Evolutionary conservation across 2,888 invertebrate genomes (phyloP).

Genomic region (Thecocarcelia acutangulata): DNA sequence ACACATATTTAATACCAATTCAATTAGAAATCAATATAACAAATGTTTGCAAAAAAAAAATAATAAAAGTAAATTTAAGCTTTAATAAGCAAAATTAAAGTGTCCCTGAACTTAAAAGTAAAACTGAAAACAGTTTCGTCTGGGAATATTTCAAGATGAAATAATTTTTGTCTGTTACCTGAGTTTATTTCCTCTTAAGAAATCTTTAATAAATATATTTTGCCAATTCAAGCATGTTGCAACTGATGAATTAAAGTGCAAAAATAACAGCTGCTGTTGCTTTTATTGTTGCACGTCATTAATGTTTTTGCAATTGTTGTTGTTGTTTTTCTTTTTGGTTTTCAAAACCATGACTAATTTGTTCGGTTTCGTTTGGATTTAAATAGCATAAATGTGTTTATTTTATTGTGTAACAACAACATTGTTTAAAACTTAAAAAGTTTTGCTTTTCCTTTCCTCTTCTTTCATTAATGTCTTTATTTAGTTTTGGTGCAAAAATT

Average conservation of each 20-base stretch:
- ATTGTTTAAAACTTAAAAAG: not conserved
- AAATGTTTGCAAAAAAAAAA: slow-evolving; percentile 1
- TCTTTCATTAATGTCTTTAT: slow-evolving; percentile 28
- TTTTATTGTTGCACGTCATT: slow-evolving; percentile 27
- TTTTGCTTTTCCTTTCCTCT: slow-evolving; percentile 5
- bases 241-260: slow-evolving; percentile 31
- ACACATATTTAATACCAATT: slow-evolving; percentile 6
- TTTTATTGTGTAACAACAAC: slow-evolving; percentile 7
- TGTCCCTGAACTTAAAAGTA: slow-evolving; percentile 32
- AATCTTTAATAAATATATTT: not conserved
- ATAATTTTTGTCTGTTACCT: not conserved
- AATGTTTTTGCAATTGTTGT: not conserved
- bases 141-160: not conserved
- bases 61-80: not conserved
- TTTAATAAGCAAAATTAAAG: not conserved
- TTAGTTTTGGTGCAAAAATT: too few species aligned
- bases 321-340: not conserved
- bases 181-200: slow-evolving; percentile 14
- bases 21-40: slow-evolving; percentile 50
- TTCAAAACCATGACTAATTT: slow-evolving; percentile 44
- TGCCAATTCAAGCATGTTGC: slow-evolving; percentile 28
- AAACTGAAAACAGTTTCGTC: not conserved
- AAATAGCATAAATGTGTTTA: slow-evolving; percentile 10
- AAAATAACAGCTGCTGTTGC: slow-evolving; percentile 19
- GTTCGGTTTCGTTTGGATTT: slow-evolving; percentile 35